phyloP scores from a whole-genome alignment of 2,113 vertebrate species.

The Taxidea taxus region DNA sequence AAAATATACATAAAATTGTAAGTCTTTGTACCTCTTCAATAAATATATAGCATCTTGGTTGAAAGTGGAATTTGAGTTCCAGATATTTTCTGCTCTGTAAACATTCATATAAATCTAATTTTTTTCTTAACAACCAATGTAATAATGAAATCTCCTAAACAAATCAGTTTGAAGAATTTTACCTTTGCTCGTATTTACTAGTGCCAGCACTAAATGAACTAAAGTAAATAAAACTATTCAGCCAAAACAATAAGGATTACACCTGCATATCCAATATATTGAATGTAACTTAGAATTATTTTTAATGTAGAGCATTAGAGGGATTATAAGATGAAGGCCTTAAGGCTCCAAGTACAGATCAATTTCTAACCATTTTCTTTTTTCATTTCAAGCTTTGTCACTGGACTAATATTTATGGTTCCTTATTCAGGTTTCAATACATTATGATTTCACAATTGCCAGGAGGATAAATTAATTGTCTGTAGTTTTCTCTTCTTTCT shows the following conservation, averaged over 20 bases:
- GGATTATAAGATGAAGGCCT: background rate
- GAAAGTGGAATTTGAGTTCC: background rate
- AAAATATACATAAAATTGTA: background rate
- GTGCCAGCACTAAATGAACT: background rate
- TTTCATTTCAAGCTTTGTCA: constrained; percentile 38
- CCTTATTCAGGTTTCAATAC: constrained; percentile 27
- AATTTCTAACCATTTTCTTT: constrained; percentile 42
- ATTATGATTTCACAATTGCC: constrained; percentile 15
- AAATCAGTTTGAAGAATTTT: background rate
- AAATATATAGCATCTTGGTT: background rate
- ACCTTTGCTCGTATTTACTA: background rate
- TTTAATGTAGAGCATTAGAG: background rate
- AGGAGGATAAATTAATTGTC: constrained; percentile 46
- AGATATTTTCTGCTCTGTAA: background rate
- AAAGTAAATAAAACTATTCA: background rate
- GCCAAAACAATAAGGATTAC: background rate
- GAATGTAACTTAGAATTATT: background rate
- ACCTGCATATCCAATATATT: background rate
- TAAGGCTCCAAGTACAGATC: background rate
- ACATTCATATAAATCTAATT: background rate
- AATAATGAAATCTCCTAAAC: background rate
- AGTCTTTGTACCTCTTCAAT: background rate
- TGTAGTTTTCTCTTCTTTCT: constrained; percentile 39
- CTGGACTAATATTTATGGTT: background rate
- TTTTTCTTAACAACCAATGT: background rate